Evolutionary conservation across 2,113 vertebrate genomes (phyloP).

Genomic region (Cisticola juncidis): DNA sequence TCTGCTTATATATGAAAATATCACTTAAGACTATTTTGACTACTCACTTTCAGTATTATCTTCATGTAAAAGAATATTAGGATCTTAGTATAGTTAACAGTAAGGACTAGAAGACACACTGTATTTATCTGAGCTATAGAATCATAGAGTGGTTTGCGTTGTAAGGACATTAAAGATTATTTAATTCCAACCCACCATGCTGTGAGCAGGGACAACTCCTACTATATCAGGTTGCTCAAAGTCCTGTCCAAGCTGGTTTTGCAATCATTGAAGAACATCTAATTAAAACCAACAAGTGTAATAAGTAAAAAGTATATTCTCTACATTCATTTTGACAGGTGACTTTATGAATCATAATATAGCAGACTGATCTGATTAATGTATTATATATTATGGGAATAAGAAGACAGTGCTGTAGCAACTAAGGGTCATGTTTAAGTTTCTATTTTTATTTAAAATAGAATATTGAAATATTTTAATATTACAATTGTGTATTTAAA

Average conservation of each 20-base stretch:
- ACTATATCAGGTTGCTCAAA: neutral
- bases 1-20: neutral
- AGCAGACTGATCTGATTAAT: neutral
- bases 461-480: no score
- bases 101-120: neutral
- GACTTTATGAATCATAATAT: neutral
- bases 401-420: neutral
- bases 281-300: neutral
- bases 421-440: neutral
- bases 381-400: neutral
- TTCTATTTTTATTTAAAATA: neutral
- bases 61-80: neutral
- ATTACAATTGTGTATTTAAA: neutral
- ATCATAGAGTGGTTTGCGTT: neutral
- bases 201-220: neutral
- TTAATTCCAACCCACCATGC: accelerated
- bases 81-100: neutral
- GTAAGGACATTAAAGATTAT: neutral
- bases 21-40: neutral
- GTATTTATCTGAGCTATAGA: neutral
- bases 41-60: neutral
- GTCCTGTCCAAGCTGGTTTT: neutral
- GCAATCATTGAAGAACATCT: neutral
- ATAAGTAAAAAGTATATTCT: neutral
- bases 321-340: neutral